Conservation (phyloP, 2,113 vertebrate genomes). For the Chlorocebus sabaeus region DNA sequence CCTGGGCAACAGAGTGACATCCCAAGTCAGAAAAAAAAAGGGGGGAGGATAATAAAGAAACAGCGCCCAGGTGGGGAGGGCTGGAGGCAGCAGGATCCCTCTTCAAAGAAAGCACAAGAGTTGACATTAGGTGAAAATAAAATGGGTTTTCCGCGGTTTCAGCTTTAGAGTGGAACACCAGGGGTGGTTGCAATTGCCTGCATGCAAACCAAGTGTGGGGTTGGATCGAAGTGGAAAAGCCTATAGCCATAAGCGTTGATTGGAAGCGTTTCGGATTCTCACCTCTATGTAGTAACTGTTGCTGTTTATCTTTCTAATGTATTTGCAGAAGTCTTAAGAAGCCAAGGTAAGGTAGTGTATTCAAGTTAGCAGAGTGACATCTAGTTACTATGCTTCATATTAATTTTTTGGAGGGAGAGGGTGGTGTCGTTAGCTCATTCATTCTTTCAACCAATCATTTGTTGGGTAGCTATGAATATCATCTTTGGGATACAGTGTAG, state of each 20-base stretch:
- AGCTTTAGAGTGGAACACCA: background rate
- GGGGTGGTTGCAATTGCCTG: background rate
- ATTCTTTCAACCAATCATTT: background rate
- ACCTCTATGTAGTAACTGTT: background rate
- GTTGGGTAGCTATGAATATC: too few species aligned
- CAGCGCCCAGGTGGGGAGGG: background rate
- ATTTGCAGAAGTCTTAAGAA: background rate
- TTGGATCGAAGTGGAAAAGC: background rate
- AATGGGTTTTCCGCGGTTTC: background rate
- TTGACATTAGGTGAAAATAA: background rate
- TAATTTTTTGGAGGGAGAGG: background rate
- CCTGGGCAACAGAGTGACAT: too few species aligned
- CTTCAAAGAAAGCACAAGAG: background rate
- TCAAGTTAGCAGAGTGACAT: background rate
- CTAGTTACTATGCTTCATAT: background rate
- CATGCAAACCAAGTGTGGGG: background rate
- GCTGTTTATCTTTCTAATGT: background rate
- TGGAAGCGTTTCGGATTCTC: background rate
- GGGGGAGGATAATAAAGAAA: background rate
- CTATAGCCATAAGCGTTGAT: background rate
- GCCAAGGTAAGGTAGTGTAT: background rate
- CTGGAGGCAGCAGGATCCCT: accelerated
- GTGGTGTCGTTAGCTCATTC: background rate
- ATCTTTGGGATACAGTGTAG: background rate
- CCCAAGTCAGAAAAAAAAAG: background rate